Evolutionary conservation across 2,113 vertebrate species (phyloP).

Genomic region (Ifrita kowaldi): DNA sequence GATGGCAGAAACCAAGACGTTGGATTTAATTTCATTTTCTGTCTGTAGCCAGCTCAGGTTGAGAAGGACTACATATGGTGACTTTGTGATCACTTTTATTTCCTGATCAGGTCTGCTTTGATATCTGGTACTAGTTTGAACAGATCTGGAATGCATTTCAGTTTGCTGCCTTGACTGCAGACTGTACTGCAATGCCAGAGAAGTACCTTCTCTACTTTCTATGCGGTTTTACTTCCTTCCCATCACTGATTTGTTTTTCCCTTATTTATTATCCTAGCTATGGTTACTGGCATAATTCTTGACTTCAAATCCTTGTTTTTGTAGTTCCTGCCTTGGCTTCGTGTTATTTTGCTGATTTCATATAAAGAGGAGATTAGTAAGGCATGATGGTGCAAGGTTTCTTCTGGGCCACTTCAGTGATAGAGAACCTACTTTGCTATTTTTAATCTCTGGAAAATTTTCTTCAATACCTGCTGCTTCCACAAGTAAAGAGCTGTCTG

Average conservation of each 20-base stretch:
- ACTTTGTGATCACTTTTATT: neutral
- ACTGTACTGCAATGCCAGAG: no score
- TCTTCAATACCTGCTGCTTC: neutral
- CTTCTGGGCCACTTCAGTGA: neutral
- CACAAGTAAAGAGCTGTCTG: neutral
- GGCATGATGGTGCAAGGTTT: neutral
- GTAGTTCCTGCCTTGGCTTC: neutral
- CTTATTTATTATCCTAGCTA: neutral
- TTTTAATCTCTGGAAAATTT: neutral
- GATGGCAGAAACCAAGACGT: neutral
- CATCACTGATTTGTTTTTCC: neutral
- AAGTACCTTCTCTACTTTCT: neutral
- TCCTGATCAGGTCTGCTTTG: neutral
- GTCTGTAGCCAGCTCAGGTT: neutral
- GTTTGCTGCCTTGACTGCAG: neutral
- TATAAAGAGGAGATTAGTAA: neutral
- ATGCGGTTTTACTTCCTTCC: neutral
- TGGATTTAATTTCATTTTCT: neutral
- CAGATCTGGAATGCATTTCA: neutral
- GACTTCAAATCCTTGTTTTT: neutral
- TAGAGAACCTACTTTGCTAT: neutral
- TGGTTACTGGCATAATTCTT: rapidly evolving
- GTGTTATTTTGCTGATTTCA: neutral
- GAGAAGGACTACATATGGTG: neutral
- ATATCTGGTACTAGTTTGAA: neutral